Conservation (phyloP, 2,888 invertebrate species). For the Odontocerum albicorne region DNA sequence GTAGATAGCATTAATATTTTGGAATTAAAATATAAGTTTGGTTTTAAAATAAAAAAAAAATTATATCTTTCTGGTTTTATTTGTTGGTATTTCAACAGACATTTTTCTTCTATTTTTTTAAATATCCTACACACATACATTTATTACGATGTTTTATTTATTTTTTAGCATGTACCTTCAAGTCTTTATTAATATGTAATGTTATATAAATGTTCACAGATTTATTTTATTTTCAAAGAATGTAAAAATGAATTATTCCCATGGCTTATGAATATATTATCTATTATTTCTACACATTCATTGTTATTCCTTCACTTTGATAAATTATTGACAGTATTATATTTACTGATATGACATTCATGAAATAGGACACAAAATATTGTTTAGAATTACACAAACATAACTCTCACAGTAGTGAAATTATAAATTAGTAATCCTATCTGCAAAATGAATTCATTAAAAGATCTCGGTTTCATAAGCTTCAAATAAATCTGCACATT, state of each 20-base stretch:
- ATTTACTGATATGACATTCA: constrained; percentile 35
- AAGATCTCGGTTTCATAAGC: too few species aligned
- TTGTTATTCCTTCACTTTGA: constrained; percentile 24
- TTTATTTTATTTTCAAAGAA: constrained; percentile 23
- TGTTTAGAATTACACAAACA: too few species aligned
- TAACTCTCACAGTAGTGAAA: too few species aligned
- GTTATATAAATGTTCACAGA: constrained; percentile 29
- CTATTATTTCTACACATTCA: constrained; percentile 31
- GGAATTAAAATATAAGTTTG: too few species aligned
- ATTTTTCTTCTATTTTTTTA: constrained; percentile 33
- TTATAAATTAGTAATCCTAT: too few species aligned
- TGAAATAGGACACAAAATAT: constrained; percentile 10
- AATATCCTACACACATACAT: constrained; percentile 37
- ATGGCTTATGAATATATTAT: constrained; percentile 28
- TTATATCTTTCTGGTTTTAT: constrained; percentile 32
- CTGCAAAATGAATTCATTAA: too few species aligned
- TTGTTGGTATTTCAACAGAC: constrained; percentile 33
- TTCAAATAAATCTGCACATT: too few species aligned
- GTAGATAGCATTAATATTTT: too few species aligned
- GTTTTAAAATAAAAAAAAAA: too few species aligned
- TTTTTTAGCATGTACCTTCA: constrained; percentile 26
- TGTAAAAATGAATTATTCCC: constrained; percentile 26
- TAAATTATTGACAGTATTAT: constrained; percentile 29
- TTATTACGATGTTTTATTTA: constrained; percentile 34
- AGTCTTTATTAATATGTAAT: constrained; percentile 35